Evolutionary conservation across 2,113 vertebrate species (phyloP), one percentile per base, ranked within the genome.

Genomic region (Xiphias gladius): DNA sequence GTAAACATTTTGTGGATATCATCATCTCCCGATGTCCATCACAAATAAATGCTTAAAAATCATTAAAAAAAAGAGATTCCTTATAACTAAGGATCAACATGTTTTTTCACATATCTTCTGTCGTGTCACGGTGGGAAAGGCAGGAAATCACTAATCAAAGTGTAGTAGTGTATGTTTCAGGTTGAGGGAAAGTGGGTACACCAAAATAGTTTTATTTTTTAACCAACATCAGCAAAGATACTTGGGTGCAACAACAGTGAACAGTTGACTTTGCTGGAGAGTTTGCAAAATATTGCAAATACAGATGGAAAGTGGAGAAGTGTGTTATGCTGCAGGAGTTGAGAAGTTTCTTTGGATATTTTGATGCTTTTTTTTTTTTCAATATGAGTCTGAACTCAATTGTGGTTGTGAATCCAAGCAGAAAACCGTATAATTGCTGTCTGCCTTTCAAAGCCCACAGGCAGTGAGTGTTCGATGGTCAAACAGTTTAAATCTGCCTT

Each of bases 241-340:
- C 28, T 35, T 35, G 5, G 65, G 35, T 58, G 5, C 39, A 73
- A n/a, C 39, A 48, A 32, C 48, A 12, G 19, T 17, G 20, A 48
- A 2, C 54, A 30, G 54, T 17, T 17, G n/a, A 41, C 54, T 58
- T 54, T 20, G 37, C 2, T 8, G 12, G 28, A 58, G 11, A 30
- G 39, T 39, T 19, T 19, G 14, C 28, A 74, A 8, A 43, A 37
- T 63, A 63, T n/a, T 50, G 20, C 7, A 43, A 52, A 37, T 52
- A 7, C 73, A 76, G 62, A 65, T 76, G 48, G 48, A 55, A 24
- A 11, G 50, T 7, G n/a, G 35, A 30, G n/a, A 74, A 26, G 9
- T 4, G 14, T 8, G 26, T 19, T 55, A 9, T 41, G n/a, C 52
- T 41, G 50, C 50, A 39, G 35, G n/a, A 41, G 69, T 58, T 54